Base-by-base conservation (phyloP, 2,113 vertebrate genomes). In the Scophthalmus maximus region DNA sequence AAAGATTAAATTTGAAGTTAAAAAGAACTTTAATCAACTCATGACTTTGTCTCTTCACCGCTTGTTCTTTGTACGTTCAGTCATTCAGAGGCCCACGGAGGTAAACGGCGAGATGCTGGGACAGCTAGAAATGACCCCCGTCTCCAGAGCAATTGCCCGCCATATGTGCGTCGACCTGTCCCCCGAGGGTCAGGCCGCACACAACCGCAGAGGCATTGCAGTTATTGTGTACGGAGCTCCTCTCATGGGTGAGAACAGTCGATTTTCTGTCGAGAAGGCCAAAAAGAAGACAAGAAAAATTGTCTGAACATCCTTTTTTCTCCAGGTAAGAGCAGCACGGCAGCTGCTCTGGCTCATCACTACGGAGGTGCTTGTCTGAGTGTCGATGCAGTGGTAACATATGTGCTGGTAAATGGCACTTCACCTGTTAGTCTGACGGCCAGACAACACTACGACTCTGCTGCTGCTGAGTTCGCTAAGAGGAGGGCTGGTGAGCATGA, bases 171-270 rank as follows among this genome's bases (percentile, higher is more conserved):
- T 91, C 0, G 91, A 94, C 46, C 70, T 85, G 4, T 90, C 93
- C 7, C 62, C 87, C 4, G 94, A 95, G 59, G 86, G 82, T 9
- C 68, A 27, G 0, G 58, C 87, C 25, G 89, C 91, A 66, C 86
- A 1, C 50, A 94, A 88, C 36, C 79, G 26, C 42, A 91, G 77
- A 70, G 96, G 96, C 69, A 93, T 98, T 0, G 85, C 93, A 52
- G 1, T 98, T 42, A 88, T 98, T 0, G 1, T 97, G 42, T 92
- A 96, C 0, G 97, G 97, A 53, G 93, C 96, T 0, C 97, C 96
- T 1, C 42, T 86, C 29, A 90, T 95, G 83, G 96, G 97, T 98
- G 62, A 76, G 47, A 38, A 70, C 0, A 1, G 0, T 2, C 9
- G 3, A 30, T 25, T 30, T 5, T 3, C 14, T 0, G 6, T 17